Percentiles rank a stretch among this genome's conserved stretches.
phyloP scores from a whole-genome alignment of 2,113 vertebrate species.

The Malurus cyaneus region DNA sequence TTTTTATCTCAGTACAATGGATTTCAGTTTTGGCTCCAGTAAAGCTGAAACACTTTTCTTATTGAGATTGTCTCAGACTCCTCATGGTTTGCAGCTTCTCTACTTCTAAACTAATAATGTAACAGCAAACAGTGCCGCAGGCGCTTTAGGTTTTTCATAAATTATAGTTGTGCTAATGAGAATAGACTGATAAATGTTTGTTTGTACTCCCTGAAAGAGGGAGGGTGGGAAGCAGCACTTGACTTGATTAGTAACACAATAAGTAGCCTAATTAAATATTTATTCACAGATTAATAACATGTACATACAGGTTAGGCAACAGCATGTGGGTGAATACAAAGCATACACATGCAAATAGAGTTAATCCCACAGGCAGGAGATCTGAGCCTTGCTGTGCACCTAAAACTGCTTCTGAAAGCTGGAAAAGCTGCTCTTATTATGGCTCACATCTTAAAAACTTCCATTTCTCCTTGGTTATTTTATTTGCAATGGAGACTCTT shows the following conservation, averaged over 20 bases:
- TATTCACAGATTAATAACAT: conserved; percentile 70
- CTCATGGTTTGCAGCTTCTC: conserved; percentile 35
- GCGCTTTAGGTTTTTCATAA: conserved; percentile 61
- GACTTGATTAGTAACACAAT: conserved; percentile 73
- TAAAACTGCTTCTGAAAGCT: conserved; percentile 20
- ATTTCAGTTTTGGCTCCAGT: neutral
- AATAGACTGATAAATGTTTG: conserved; percentile 68
- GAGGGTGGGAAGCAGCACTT: conserved; percentile 68
- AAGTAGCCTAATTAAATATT: conserved; percentile 74
- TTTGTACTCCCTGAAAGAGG: conserved; percentile 66
- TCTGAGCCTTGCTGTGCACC: conserved; percentile 26
- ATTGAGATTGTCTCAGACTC: neutral
- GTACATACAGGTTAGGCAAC: conserved; percentile 69
- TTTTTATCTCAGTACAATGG: neutral
- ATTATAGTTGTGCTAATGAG: conserved; percentile 69
- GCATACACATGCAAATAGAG: conserved; percentile 60
- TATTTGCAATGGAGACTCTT: neutral
- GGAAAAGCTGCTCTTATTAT: neutral
- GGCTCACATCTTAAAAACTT: neutral
- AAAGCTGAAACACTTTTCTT: neutral
- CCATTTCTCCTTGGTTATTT: neutral
- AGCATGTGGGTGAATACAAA: conserved; percentile 69
- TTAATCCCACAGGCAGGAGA: conserved; percentile 62
- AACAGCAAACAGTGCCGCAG: conserved; percentile 43
- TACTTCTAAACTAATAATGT: conserved; percentile 38